Base-by-base conservation (phyloP, 2,888 invertebrate species). In the Laspeyria flexula region DNA sequence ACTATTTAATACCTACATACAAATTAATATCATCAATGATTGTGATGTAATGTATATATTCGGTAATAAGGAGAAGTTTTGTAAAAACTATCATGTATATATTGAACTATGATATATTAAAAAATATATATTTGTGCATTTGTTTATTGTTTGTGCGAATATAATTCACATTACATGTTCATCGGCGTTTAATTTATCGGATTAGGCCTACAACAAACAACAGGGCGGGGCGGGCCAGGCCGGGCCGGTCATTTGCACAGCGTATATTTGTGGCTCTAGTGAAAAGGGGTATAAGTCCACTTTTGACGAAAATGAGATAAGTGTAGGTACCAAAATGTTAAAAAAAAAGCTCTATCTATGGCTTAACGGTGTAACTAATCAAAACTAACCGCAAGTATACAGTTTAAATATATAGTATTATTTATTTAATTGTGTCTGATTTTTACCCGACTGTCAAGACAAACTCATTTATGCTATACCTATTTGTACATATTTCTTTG, bases 91-190 rank as follows among this genome's bases (percentile, higher is more conserved):
- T 57, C 60, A 60, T 77, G 75, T 81, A 71, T 70, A 73, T 77
- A 78, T 65, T 57, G 60, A 66, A n/a, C 47, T 44, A 31, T 55
- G 41, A 54, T 23, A 50, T 53, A 7, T 25, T 6, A 6, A 6
- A 6, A 53, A 33, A 37, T 65, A 52, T 65, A 71, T 78, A 76
- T 79, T 80, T 82, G 81, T 85, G 83, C 79, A 81, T 81, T 62
- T 83, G 80, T 82, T 85, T 63, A 81, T 83, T 85, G 82, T 85
- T 88, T 85, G 77, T 85, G 87, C 83, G 77, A 89, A 88, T 89
- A 89, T 82, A 88, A 84, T 81, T 79, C 75, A 79, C 71, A 77
- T 75, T 66, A 75, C 55, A 67, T 76, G 75, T 79, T 78, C 31
- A 53, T 53, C 57, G 39, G 47, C 27, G 56, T 77, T 81, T 80